phyloP scores from a whole-genome alignment of 1,140 invertebrate species.

The Panulirus ornatus region DNA sequence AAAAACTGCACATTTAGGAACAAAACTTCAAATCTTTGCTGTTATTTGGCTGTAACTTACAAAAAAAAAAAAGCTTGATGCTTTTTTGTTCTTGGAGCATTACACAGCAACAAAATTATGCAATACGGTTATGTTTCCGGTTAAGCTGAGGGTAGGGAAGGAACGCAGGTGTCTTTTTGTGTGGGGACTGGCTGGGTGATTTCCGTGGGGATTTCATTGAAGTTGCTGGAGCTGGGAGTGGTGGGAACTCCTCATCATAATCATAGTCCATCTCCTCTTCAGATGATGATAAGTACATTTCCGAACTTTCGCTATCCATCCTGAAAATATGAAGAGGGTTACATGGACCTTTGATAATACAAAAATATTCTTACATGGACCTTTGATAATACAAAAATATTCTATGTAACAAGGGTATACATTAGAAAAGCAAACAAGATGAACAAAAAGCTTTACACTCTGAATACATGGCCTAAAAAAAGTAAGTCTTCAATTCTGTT shows the following conservation, averaged over 20 bases:
- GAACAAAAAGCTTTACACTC: too few relatives aligned
- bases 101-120: slow-evolving; percentile 30
- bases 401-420: too few relatives aligned
- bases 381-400: neutral
- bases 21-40: slow-evolving; percentile 4
- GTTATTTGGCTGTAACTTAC: neutral
- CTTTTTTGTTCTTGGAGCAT: slow-evolving; percentile 22
- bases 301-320: slow-evolving; percentile 69
- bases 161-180: slow-evolving; percentile 51
- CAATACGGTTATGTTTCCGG: slow-evolving; percentile 63
- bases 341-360: neutral
- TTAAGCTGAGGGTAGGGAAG: slow-evolving; percentile 55
- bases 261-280: slow-evolving; percentile 75
- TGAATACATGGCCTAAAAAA: too few relatives aligned
- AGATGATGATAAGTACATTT: slow-evolving; percentile 66
- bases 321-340: slow-evolving; percentile 43
- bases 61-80: neutral
- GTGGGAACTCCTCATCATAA: slow-evolving; percentile 75
- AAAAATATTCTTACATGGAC: neutral
- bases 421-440: too few relatives aligned
- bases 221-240: slow-evolving; percentile 66
- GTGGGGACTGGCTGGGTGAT: slow-evolving; percentile 60
- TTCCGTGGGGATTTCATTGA: slow-evolving; percentile 64
- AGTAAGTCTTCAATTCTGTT: too few relatives aligned
- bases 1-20: slow-evolving; percentile 50